phyloP scores from a whole-genome alignment of 2,797 vertebrate species.

The Chaenodraco wilsoni region DNA sequence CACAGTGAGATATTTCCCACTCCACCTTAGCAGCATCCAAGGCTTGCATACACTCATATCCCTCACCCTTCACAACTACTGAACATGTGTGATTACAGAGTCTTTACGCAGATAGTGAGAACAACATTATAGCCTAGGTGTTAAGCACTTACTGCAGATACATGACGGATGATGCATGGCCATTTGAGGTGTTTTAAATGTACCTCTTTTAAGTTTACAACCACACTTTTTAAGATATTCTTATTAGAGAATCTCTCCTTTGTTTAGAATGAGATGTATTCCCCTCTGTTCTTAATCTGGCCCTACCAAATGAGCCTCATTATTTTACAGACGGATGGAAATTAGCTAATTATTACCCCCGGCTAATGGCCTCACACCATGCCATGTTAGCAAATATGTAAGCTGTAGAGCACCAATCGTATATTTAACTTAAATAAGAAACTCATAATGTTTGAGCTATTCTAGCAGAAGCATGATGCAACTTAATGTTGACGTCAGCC shows the following conservation, averaged over 20 bases:
- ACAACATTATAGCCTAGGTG: not conserved
- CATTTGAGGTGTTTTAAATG: not conserved
- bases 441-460: conserved; percentile 1
- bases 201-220: too few species aligned
- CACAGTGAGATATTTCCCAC: conserved; percentile 24
- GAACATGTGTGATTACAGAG: not conserved
- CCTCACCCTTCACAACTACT: not conserved
- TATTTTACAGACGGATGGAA: conserved; percentile 69
- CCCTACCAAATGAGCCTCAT: conserved; percentile 63
- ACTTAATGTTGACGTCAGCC: not conserved
- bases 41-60: not conserved
- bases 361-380: conserved; percentile 59
- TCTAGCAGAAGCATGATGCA: not conserved
- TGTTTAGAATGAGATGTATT: conserved; percentile 52
- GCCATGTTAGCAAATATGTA: conserved; percentile 48
- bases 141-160: not conserved
- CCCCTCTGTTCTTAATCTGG: conserved; percentile 54
- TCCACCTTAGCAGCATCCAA: conserved; percentile 31
- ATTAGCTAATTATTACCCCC: conserved; percentile 71
- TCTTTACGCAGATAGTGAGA: not conserved
- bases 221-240: conserved; percentile 4
- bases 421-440: not conserved
- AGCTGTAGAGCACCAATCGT: conserved; percentile 27
- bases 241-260: conserved; percentile 14
- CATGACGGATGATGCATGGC: not conserved